Percentiles rank a stretch among this genome's conserved stretches.
Conservation (phyloP, 2,113 vertebrate genomes). For the Haliaeetus leucogaster region DNA sequence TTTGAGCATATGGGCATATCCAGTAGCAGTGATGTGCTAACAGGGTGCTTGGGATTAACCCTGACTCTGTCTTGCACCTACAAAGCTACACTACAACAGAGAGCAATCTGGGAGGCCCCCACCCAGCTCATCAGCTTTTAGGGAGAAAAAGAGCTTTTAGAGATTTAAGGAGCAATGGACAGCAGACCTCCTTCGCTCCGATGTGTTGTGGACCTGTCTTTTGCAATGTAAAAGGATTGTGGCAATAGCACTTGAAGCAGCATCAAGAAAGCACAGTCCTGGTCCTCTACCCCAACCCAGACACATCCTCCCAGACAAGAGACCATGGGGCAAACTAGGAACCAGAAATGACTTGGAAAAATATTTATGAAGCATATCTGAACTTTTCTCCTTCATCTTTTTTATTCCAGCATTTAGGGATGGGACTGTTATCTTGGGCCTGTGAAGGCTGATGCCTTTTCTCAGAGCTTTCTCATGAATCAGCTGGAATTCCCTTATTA, state of each 20-base stretch:
- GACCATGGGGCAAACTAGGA: not conserved
- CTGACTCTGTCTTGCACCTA: not conserved
- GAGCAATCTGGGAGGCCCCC: too few relatives aligned
- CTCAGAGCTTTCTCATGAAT: not conserved
- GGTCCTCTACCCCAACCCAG: not conserved
- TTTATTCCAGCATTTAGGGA: not conserved
- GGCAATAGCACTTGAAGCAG: not conserved
- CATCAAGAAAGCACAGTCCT: not conserved
- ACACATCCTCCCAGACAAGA: not conserved
- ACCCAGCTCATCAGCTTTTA: not conserved
- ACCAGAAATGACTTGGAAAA: not conserved
- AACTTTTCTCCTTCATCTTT: not conserved
- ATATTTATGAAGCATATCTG: not conserved
- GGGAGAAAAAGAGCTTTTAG: not conserved
- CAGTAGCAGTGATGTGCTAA: not conserved
- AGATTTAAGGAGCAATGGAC: not conserved
- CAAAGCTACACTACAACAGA: not conserved
- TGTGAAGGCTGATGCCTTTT: not conserved
- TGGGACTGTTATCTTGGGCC: not conserved
- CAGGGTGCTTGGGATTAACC: not conserved
- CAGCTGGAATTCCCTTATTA: not conserved
- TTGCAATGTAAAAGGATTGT: not conserved
- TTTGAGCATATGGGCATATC: too few relatives aligned
- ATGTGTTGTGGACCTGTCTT: not conserved
- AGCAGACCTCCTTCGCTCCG: accelerated